A percentile compares a stretch with the other conserved stretches of the same genome.
Conservation (phyloP, 2,113 vertebrate genomes). For the Hippopotamus amphibius region DNA sequence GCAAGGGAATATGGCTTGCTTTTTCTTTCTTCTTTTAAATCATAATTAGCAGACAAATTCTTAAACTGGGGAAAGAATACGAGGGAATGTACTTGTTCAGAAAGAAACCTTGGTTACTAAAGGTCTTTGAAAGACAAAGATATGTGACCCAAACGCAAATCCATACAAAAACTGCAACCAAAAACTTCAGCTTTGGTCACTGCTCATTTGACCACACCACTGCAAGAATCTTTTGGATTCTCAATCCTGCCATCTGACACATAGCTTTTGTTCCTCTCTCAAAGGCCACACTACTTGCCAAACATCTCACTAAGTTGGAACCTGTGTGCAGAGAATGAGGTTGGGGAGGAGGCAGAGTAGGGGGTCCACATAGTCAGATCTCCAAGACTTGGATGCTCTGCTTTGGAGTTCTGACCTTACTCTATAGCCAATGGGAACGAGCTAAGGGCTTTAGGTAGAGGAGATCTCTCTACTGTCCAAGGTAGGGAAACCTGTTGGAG, state of each 20-base stretch:
- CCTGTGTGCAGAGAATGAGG: not conserved
- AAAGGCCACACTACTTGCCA: fast-evolving
- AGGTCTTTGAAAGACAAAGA: not conserved
- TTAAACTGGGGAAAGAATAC: not conserved
- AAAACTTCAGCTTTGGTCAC: not conserved
- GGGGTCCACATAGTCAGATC: no score
- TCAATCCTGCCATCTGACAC: not conserved
- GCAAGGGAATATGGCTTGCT: not conserved
- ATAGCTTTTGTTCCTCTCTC: not conserved
- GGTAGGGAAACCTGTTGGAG: not conserved
- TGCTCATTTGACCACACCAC: not conserved
- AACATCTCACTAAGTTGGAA: no score
- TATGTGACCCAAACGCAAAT: not conserved
- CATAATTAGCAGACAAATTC: not conserved
- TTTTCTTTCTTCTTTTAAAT: not conserved
- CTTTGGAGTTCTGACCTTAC: not conserved
- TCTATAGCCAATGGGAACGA: not conserved
- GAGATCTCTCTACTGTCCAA: not conserved
- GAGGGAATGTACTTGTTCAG: not conserved
- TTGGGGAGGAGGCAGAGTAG: fast-evolving
- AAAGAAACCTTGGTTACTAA: not conserved
- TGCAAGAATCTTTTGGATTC: not conserved
- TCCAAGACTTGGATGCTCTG: not conserved
- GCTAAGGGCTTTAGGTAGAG: not conserved
- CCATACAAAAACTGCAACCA: not conserved